Evolutionary conservation across 1,140 invertebrate species (phyloP), one percentile per base, ranked within the genome.

Genomic region (Nasonia giraulti): DNA sequence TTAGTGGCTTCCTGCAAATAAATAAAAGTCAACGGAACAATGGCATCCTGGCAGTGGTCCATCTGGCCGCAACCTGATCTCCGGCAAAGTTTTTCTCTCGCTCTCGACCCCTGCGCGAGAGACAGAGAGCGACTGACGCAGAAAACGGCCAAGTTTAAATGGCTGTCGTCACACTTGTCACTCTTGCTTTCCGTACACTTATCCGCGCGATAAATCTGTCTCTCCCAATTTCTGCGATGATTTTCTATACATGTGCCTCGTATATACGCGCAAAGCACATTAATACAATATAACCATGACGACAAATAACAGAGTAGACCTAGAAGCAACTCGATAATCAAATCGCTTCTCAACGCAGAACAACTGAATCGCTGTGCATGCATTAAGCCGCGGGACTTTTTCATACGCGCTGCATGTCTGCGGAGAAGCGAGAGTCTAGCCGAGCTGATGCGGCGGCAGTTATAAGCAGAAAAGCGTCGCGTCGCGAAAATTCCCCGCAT

Each of bases 1-100:
- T 82, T 82, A 76, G 81, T 50, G 73, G 81, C 11, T 68, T 75
- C 55, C n/a, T 40, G 55, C 47, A 82, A 82, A 82, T 82, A 82
- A 82, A 82, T 76, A 82, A 82, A 76, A 76, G 31, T 44, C 55
- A 33, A 40, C 8, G 73, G 73, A 82, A 82, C 73, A 82, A 82
- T 82, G 81, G 66, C 73, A 76, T 76, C 31, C 37, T 82, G 81
- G 81, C 81, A 82, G 20, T 11, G 81, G 31, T 82, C 81, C 81
- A 82, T 76, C 55, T 82, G 81, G 33, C 73, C 33, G 55, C 27
- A 74, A 74, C 23, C 7, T 74, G 20, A 82, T 74, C 37, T 40
- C n/a, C 31, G 17, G 55, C 27, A 27, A 62, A 74, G 69, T 82
- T 82, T 55, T 82, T 81, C 37, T 73, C 44, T 47, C 66, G 5